Base-by-base conservation (phyloP, 2,888 invertebrate species). In the Polyommatus iphigenia region DNA sequence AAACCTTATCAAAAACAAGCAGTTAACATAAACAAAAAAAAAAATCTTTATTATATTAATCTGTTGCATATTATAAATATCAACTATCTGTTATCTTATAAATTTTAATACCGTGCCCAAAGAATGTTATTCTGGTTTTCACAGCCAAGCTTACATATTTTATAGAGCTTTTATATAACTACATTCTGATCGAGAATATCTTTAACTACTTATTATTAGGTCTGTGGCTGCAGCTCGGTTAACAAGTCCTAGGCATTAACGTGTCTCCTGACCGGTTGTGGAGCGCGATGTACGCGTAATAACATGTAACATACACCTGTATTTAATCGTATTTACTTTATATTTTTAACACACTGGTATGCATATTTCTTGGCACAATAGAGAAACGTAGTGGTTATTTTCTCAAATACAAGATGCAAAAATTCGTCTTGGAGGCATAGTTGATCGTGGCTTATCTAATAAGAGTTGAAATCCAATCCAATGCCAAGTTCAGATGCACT, bases 221-320 rank as follows among this genome's bases (percentile, higher is more conserved):
- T 62, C 8, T 20, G 18, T 7, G 10, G 10, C 62, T 62, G 62
- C 62, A 62, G 62, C 6, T 32, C 67, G 67, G 13, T 20, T 32
- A 67, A 67, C 67, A 29, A 67, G 67, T 67, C 29, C 67, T 67
- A 67, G 67, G 67, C 18, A 67, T 62, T 0, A 24, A 32, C 67
- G 67, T 29, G 32, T 67, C 29, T 15, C 29, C 29, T 18, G 67
- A 67, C 67, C 67, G 67, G 67, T 67, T 67, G 67, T 32, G 62
- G 20, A 29, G 13, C 5, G 29, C 67, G 67, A 67, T 32, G 29
- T 29, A 29, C 10, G 67, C 67, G 67, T 67, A 67, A 67, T 67
- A 67, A 67, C 67, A 67, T 67, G 67, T 29, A 67, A 67, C 15
- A 67, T 32, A 67, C 67, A 13, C 24, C 24, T 24, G 24, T 20